phyloP scores from a whole-genome alignment of 2,113 vertebrate genomes.

The Poeciliopsis turrubarensis region DNA sequence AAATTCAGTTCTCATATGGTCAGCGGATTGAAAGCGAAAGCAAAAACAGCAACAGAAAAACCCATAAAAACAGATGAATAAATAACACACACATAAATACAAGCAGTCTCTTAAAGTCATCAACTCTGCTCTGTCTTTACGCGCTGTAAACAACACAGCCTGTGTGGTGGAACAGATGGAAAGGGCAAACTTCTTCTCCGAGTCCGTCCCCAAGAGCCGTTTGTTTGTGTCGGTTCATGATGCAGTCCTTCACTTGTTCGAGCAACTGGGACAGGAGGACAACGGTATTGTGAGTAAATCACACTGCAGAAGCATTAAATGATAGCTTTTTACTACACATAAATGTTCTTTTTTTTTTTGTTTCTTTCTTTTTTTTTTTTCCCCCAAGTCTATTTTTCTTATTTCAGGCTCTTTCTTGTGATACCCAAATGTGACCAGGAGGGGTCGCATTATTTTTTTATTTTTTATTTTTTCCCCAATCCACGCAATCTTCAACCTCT shows the following conservation, averaged over 20 bases:
- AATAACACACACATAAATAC: background rate
- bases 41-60: background rate
- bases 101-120: background rate
- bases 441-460: constrained; percentile 52
- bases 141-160: constrained; percentile 60
- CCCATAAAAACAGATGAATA: background rate
- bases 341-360: background rate
- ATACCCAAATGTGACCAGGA: constrained; percentile 74
- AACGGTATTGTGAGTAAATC: constrained; percentile 46
- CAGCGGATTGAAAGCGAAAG: background rate
- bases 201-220: constrained; percentile 82
- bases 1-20: background rate
- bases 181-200: constrained; percentile 85
- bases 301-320: background rate
- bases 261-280: background rate
- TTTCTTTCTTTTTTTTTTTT: background rate
- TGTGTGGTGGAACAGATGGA: constrained; percentile 86
- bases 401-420: constrained; percentile 58
- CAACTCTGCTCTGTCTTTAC: background rate
- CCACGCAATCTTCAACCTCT: constrained; percentile 31
- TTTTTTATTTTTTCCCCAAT: background rate
- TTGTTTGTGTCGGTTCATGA: constrained; percentile 88
- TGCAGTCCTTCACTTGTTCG: constrained; percentile 78
- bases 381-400: background rate
- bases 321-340: background rate